phyloP scores from a whole-genome alignment of 2,888 invertebrate species.

The Hanleya hanleyi region DNA sequence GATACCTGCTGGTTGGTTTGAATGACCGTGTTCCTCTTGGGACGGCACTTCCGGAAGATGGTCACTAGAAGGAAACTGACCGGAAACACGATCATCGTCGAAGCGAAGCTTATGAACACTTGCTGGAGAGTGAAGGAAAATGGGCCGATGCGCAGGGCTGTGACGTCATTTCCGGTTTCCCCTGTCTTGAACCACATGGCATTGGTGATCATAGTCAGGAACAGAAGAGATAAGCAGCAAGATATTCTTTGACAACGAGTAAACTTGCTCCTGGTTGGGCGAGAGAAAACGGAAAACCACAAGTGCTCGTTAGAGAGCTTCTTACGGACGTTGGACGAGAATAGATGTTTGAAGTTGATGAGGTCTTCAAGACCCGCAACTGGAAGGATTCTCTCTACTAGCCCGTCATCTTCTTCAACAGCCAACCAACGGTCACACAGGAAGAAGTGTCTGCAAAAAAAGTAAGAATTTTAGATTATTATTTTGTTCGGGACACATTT shows the following conservation, averaged over 20 bases:
- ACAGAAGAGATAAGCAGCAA: constrained; percentile 71
- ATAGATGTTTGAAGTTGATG: constrained; percentile 70
- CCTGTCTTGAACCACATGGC: constrained; percentile 72
- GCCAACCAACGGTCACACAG: constrained; percentile 72
- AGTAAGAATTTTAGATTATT: neutral
- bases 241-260: constrained; percentile 73
- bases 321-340: constrained; percentile 69
- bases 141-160: constrained; percentile 73
- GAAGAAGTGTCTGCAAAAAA: constrained; percentile 64
- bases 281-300: constrained; percentile 72
- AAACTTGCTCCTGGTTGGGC: constrained; percentile 70
- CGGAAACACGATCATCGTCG: constrained; percentile 71
- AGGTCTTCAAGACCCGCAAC: constrained; percentile 70
- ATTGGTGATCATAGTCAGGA: constrained; percentile 73
- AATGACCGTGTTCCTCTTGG: constrained; percentile 62
- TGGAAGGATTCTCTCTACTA: constrained; percentile 71
- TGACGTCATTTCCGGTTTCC: constrained; percentile 38
- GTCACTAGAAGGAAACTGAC: constrained; percentile 69
- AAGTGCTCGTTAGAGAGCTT: constrained; percentile 72
- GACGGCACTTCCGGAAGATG: constrained; percentile 66
- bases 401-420: constrained; percentile 71
- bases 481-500: neutral
- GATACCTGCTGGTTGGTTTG: constrained; percentile 59
- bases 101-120: constrained; percentile 69
- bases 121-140: constrained; percentile 74